Evolutionary conservation across 2,113 vertebrate species (phyloP), one percentile per base, ranked within the genome.

Genomic region (Bubalus kerabau): DNA sequence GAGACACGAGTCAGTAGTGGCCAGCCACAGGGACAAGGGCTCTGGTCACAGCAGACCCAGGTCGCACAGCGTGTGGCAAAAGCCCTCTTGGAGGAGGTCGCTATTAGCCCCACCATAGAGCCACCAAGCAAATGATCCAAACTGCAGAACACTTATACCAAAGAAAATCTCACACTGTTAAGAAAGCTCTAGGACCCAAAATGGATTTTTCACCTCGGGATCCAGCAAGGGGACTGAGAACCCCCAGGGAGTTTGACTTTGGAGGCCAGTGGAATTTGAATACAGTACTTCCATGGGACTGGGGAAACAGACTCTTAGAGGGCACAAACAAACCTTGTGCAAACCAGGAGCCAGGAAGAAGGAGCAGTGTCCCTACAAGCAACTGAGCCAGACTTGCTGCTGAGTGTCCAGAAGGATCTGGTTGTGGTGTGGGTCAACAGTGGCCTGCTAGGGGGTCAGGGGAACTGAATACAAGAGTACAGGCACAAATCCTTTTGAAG

Each of bases 31-130:
- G 2, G 17, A 23, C 67, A 36, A 2, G 67, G n/a, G n/a, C n/a
- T 23, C 19, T 40, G 67, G 9, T 6, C 12, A 10, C 67, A 71
- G 19, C 67, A 71, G n/a, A 23, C 9, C 67, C 0, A 1, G 67
- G 9, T 71, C n/a, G 23, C 10, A 23, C 0, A 71, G 19, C 2
- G 0, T 71, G 19, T 23, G n/a, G 67, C n/a, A 12, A 23, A 64
- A n/a, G 30, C 62, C 62, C 15, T n/a, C 62, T n/a, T 64, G 64
- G n/a, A 36, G n/a, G 5, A 71, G n/a, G n/a, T 23, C 2, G 2
- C n/a, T 36, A 12, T 40, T 23, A 71, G n/a, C 19, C 5, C 67
- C 19, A 71, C n/a, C n/a, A 6, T 12, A 71, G 9, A 71, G n/a
- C n/a, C 19, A 6, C 2, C 0, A 9, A 71, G 5, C 67, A 71